phyloP scores from a whole-genome alignment of 2,113 vertebrate genomes.

The Ictalurus furcatus region DNA sequence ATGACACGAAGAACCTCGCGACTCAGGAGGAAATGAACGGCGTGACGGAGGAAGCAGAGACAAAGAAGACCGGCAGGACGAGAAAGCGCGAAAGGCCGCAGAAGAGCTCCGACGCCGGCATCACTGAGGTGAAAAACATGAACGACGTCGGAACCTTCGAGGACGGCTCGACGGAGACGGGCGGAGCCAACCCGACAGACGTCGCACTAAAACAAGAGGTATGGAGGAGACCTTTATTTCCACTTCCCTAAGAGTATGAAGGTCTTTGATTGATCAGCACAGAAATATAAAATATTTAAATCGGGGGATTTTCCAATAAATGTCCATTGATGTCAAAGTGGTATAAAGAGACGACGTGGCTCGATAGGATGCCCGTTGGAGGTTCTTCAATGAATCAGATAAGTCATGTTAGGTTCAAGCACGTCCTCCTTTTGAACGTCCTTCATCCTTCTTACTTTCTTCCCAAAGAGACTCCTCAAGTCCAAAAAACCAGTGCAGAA shows the following conservation, averaged over 20 bases:
- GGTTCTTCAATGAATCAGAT: neutral
- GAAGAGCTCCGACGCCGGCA: conserved; percentile 30
- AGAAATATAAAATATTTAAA: neutral
- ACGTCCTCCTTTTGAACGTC: neutral
- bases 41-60: neutral
- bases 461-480: conserved; percentile 86
- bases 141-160: conserved; percentile 20
- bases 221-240: conserved; percentile 13
- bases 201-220: conserved; percentile 73
- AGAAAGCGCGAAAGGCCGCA: conserved; percentile 37
- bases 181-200: conserved; percentile 79
- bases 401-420: conserved; percentile 2
- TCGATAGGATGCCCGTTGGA: neutral
- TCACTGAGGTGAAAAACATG: conserved; percentile 33
- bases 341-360: neutral
- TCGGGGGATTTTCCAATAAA: neutral
- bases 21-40: conserved; percentile 43
- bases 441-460: conserved; percentile 55
- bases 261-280: neutral
- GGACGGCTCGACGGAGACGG: conserved; percentile 32
- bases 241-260: neutral
- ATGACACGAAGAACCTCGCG: neutral
- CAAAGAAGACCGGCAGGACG: neutral
- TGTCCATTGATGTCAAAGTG: neutral
- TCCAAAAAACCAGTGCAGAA: conserved; percentile 88